Percentiles rank a stretch among this genome's conserved stretches.
Conservation (phyloP, 1,140 invertebrate species). For the Sycophaga agraensis region DNA sequence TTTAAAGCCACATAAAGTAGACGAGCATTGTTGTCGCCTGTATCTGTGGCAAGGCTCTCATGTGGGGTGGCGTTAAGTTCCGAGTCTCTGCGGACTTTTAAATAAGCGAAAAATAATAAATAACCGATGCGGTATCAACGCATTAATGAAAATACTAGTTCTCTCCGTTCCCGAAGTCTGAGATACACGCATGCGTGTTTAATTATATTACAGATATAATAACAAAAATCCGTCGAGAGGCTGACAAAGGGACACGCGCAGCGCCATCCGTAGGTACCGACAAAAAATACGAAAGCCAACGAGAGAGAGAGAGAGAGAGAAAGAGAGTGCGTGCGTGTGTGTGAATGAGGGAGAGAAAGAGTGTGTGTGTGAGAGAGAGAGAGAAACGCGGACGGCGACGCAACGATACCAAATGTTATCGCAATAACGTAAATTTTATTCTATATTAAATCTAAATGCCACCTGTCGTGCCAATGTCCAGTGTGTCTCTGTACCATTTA, state of each 20-base stretch:
- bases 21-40: constrained; percentile 48
- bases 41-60: constrained; percentile 2
- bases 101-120: constrained; percentile 1
- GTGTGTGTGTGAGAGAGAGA: constrained; percentile 11
- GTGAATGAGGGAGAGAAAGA: constrained; percentile 20
- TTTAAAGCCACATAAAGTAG: constrained; percentile 28
- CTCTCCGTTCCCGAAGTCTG: constrained; percentile 28
- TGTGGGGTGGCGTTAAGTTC: neutral
- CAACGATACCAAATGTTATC: constrained; percentile 62
- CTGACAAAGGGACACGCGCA: constrained; percentile 25
- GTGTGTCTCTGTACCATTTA: constrained; percentile 60
- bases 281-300: constrained; percentile 15
- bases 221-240: constrained; percentile 26
- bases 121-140: neutral
- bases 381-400: constrained; percentile 51
- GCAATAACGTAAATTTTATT: constrained; percentile 62
- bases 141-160: constrained; percentile 4
- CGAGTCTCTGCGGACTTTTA: constrained; percentile 33
- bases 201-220: constrained; percentile 16
- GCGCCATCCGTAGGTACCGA: constrained; percentile 24
- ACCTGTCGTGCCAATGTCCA: constrained; percentile 61
- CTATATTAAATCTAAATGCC: constrained; percentile 61
- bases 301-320: constrained; percentile 22
- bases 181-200: constrained; percentile 23
- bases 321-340: neutral